Base-by-base conservation (phyloP, 2,888 invertebrate species). In the Blera fallax region DNA sequence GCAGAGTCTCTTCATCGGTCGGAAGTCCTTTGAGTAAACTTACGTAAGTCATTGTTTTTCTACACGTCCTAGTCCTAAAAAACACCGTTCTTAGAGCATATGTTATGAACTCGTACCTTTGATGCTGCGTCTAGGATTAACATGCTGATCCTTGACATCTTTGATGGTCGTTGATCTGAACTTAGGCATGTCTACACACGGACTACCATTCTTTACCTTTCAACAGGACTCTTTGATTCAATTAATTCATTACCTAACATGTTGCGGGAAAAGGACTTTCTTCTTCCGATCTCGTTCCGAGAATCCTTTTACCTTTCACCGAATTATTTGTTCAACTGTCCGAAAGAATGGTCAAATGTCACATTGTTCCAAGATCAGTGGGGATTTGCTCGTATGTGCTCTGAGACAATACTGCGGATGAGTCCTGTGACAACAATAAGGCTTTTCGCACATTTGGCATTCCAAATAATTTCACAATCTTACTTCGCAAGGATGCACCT, bases 371-470 rank as follows among this genome's bases (percentile, higher is more conserved):
- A n/a, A 54, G 62, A 76, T 70, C 45, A 32, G 29, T 3, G 16
- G 8, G n/a, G 14, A 76, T 34, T 37, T 65, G 18, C 64, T 40
- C 69, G 56, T 79, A 84, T 84, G 84, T 84, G 84, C 34, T 70
- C 69, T 65, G 70, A 70, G 58, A 81, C 80, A 85, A 85, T 77
- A 48, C 37, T 29, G 8, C 11, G 43, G 81, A 77, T 81, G 76
- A 76, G 72, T 81, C 67, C 18, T 81, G 34, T 67, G 72, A 72
- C 81, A 81, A 85, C 85, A 85, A 85, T 85, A 72, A 76, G 85
- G 72, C 81, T 85, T 85, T 85, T 85, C 85, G 56, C 85, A 85
- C 85, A 85, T 85, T 85, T 85, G 67, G 0, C 85, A 85, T 85
- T 85, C 72, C 85, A 77, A 81, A 67, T 77, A 85, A 85, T 85